Base-by-base conservation (phyloP, 1,140 invertebrate species). In the Drosophila oshimai region DNA sequence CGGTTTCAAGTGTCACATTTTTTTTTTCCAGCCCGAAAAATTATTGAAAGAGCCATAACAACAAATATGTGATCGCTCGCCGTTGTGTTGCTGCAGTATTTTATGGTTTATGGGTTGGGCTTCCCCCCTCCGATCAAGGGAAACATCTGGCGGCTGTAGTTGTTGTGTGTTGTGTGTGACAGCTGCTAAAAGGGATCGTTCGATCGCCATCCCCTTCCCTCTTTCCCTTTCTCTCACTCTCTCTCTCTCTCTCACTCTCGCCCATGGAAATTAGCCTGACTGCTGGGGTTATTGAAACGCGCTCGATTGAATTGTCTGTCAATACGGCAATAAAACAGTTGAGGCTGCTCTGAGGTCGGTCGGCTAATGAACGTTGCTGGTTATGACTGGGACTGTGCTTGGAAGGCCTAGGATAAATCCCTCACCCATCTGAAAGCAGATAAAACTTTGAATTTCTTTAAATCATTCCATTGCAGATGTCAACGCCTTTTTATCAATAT, bases 31-130 rank as follows among this genome's bases (percentile, higher is more conserved):
- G 15, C 54, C 28, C 57, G 24, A 36, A 86, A 79, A 78, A 79
- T 84, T 72, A 80, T 79, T 74, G 76, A 86, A 86, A 75, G 81
- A 84, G 75, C 75, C 80, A 80, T 86, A 86, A 84, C 76, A 75
- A 62, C 76, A 75, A 62, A 84, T 65, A 75, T 64, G 47, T 60
- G 42, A 57, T 49, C 54, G 57, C 10, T 22, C 17, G 47, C 31
- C 28, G 10, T 29, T 29, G 28, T 29, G 28, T 62, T 68, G 49
- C 68, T 68, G 50, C 42, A 58, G 54, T 53, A 41, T 79, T 78
- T 78, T 79, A 84, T 86, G 46, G 79, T 74, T 84, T 84, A 71
- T 79, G 58, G 64, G 74, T 61, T 79, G 69, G 81, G 71, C 65
- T 55, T 78, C 49, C 37, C 28, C 33, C 28, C 17, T 12, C 24